Evolutionary conservation across 2,797 vertebrate genomes (phyloP), one percentile per base, ranked within the genome.

Genomic region (Sparus aurata): DNA sequence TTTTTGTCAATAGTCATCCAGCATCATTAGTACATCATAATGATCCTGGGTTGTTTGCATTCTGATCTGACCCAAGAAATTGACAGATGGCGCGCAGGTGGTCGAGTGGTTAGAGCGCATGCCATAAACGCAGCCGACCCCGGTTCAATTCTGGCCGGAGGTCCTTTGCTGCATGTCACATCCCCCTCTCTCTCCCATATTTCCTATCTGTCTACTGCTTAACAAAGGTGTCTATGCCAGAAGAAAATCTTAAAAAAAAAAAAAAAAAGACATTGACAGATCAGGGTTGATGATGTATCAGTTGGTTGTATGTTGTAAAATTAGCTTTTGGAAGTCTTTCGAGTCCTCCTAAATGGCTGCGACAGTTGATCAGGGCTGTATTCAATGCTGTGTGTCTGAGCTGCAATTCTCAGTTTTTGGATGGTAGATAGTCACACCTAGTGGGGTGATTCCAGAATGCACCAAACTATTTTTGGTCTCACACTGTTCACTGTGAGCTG

Each of bases 381-480:
- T 23, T 46, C 5, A 0, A 20, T 23, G 15, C 60, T 59, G 30
- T 79, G 17, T 49, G 53, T 50, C 13, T 43, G 47, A 62, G 52
- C 47, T 49, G 11, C 41, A 4, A 18, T 57, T 45, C 67, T 67
- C 63, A 54, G 23, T 47, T 53, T 70, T 34, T 62, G 23, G 41
- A 27, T 22, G 69, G 15, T 10, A 20, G 43, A 22, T 17, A 66
- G 62, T 70, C 66, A 20, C 49, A 55, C 64, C 61, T 73, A 53
- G 43, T 27, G 25, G 46, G 22, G 45, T 70, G 60, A 49, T 50
- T 91, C 85, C 81, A 87, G 85, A 90, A 90, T 91, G 83, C 80
- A 77, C 85, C 89, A 89, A 85, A 77, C 84, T 85, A 87, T 87
- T 91, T 89, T 84, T 75, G 83, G 73, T 81, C 55, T 73, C 73